Evolutionary conservation across 92 coral and sea anemone genomes (phyloP), one percentile per base, ranked within the genome.

Genomic region (Pocillopora meandrina): DNA sequence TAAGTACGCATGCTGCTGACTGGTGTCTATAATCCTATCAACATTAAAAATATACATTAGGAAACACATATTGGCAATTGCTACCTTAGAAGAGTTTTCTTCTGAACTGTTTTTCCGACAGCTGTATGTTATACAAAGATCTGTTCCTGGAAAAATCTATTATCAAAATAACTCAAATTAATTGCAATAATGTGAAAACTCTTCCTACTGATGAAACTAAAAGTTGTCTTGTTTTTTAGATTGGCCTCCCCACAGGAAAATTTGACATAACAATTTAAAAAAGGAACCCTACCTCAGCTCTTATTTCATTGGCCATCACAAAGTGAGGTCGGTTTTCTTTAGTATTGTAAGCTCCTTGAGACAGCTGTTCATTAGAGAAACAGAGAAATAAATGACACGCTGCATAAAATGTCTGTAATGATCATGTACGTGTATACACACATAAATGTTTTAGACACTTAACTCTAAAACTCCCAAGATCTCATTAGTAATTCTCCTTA

Each of bases 281-380:
- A 34, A 58, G 34, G 13, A 57, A 3, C 72, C 86, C 64, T 74
- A 94, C 98, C 93, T 96, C 96, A n/a, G 98, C 93, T 86, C 90
- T 77, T 34, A 97, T 94, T 67, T 91, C 93, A 72, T 97, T 93
- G 61, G 95, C 96, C 91, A 92, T 92, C 56, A 96, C 99, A 77
- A 89, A 83, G 57, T 90, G 94, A 13, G 93, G 52, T 35, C 83
- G 85, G 73, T 90, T 73, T 72, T 92, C 95, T 64, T 91, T 87
- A 33, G 93, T 89, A 84, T 91, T 92, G 71, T 97, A 97, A 18
- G 98, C 95, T 68, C 95, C 99, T 77, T 92, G 99, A 58, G 95
- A 92, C 72, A 97, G 91, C 93, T 94, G 77, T 36, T 49, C 34
- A 71, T 72, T 5, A 1, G 0, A 58, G 7, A 69, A 68, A 69